A percentile compares a stretch with the other conserved stretches of the same genome.
These are phyloP conservation scores for Blera fallax DNA, from an alignment of 2,888 invertebrate genomes.

Conservation along the genomic window DNA sequence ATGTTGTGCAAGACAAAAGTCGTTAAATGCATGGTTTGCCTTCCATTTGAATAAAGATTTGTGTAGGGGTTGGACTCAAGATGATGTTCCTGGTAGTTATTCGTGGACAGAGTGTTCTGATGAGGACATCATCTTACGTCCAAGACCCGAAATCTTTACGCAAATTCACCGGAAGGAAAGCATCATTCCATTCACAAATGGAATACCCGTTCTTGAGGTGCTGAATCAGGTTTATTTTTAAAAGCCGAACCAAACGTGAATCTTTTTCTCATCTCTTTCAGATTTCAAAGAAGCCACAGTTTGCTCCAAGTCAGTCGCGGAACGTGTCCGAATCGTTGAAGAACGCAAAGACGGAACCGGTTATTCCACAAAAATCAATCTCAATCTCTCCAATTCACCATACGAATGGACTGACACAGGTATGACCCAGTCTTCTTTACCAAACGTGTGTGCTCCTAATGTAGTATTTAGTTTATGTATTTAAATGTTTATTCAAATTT, in stretches of 20 bases:
- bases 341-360: slow-evolving; percentile 79
- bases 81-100: too few species aligned
- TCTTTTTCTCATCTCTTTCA: slow-evolving; percentile 55
- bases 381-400: slow-evolving; percentile 78
- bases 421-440: slow-evolving; percentile 63
- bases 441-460: slow-evolving; percentile 38
- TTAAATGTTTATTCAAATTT: not conserved
- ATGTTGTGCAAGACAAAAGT: too few species aligned
- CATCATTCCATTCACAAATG: too few species aligned
- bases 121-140: too few species aligned
- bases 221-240: too few species aligned
- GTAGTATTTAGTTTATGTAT: slow-evolving; percentile 29
- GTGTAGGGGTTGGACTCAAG: too few species aligned
- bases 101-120: too few species aligned
- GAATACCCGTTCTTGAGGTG: too few species aligned
- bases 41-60: too few species aligned
- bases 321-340: slow-evolving; percentile 83
- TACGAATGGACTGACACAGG: slow-evolving; percentile 78
- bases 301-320: slow-evolving; percentile 81
- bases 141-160: too few species aligned
- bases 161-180: too few species aligned
- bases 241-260: not conserved
- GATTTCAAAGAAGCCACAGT: slow-evolving; percentile 67
- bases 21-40: too few species aligned
- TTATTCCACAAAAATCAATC: slow-evolving; percentile 85